phyloP scores from a whole-genome alignment of 92 coral and sea anemone genomes.

The Epizoanthus illoricatus region DNA sequence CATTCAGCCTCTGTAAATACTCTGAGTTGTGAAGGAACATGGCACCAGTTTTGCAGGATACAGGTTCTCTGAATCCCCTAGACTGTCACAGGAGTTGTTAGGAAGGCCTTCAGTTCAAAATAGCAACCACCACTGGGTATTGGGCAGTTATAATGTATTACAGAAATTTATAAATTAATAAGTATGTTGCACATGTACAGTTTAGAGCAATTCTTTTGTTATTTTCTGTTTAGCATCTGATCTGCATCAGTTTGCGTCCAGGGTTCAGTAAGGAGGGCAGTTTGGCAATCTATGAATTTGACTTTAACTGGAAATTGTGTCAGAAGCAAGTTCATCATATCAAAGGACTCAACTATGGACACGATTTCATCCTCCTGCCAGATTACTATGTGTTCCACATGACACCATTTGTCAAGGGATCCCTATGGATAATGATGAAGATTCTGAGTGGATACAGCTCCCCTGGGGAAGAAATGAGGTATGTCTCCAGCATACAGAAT shows the following conservation, averaged over 20 bases:
- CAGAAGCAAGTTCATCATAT: constrained; percentile 73
- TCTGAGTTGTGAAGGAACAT: no score
- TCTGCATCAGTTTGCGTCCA: constrained; percentile 79
- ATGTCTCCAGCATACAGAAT: neutral
- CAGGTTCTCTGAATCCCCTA: neutral
- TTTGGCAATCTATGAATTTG: constrained; percentile 74
- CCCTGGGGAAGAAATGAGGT: constrained; percentile 70
- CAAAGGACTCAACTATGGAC: constrained; percentile 74
- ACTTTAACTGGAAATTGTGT: constrained; percentile 62
- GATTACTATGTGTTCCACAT: constrained; percentile 82
- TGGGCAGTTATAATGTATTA: no score
- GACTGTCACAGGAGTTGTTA: no score
- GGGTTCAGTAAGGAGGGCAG: constrained; percentile 55
- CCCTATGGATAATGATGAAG: constrained; percentile 52
- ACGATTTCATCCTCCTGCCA: constrained; percentile 77
- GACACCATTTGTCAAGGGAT: constrained; percentile 76
- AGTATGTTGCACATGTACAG: no score
- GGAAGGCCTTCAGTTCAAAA: no score
- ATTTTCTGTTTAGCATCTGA: constrained; percentile 60
- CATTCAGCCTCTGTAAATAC: no score
- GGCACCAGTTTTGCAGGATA: no score
- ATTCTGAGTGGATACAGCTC: constrained; percentile 64
- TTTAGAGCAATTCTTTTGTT: no score
- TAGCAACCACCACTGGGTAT: no score
- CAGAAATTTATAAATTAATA: no score